Conservation (phyloP, 2,797 vertebrate species). For the Pantherophis alleghaniensis region DNA sequence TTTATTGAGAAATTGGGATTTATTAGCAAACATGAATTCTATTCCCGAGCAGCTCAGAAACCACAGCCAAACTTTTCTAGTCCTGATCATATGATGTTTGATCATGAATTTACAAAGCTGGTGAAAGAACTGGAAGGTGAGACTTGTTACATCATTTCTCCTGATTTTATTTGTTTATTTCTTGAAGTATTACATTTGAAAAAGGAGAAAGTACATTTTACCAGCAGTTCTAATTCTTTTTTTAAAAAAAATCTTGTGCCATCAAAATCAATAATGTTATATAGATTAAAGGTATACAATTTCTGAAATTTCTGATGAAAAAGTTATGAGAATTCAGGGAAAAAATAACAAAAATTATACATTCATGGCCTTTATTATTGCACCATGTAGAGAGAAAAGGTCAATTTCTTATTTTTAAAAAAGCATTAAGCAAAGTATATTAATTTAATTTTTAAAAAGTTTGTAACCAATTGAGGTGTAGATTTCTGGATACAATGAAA, state of each 20-base stretch:
- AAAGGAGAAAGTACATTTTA: not conserved
- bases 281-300: not conserved
- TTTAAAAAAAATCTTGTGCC: not conserved
- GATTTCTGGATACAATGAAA: not conserved
- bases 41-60: slow-evolving; percentile 95
- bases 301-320: not conserved
- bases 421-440: not conserved
- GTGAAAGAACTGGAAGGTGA: slow-evolving; percentile 97
- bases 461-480: not conserved
- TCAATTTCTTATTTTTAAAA: not conserved
- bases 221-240: not conserved
- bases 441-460: not conserved
- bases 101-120: slow-evolving; percentile 97
- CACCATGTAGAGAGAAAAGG: not conserved
- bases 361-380: not conserved
- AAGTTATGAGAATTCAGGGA: not conserved
- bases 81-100: slow-evolving; percentile 96
- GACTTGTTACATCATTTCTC: not conserved
- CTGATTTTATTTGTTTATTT: not conserved
- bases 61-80: slow-evolving; percentile 91
- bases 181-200: not conserved
- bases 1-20: slow-evolving; percentile 96
- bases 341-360: not conserved
- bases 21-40: slow-evolving; percentile 95
- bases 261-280: not conserved